A percentile compares a stretch with the other conserved stretches of the same genome.
These are phyloP conservation scores for Papilio helenus DNA, from an alignment of 1,140 invertebrate species.

Conservation along the genomic window DNA sequence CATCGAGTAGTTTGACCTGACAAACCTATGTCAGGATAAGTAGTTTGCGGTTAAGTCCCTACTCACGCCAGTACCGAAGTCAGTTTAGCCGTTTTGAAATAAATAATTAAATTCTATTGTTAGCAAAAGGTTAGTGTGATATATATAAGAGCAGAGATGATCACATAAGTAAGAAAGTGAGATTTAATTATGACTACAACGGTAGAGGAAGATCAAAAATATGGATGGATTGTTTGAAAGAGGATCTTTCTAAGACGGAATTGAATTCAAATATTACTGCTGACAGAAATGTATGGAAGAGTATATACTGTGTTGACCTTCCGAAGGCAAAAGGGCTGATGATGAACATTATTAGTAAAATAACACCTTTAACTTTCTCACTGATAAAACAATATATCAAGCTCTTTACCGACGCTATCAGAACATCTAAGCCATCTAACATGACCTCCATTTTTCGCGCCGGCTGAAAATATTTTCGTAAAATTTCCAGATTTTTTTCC, in stretches of 20 bases:
- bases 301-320: background rate
- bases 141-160: background rate
- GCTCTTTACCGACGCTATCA: conserved; percentile 26
- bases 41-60: background rate
- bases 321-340: background rate
- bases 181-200: no score
- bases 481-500: conserved; percentile 38
- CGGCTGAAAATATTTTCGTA: conserved; percentile 34
- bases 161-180: background rate
- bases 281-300: background rate
- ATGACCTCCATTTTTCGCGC: conserved; percentile 39
- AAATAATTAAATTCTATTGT: background rate
- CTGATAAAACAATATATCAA: conserved; percentile 17
- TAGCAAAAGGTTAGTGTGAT: background rate
- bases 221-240: background rate
- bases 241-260: background rate
- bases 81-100: background rate
- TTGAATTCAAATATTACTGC: background rate
- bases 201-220: background rate
- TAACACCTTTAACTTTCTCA: background rate
- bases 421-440: conserved; percentile 28
- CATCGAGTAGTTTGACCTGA: background rate
- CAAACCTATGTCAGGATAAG: background rate
- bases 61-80: background rate
- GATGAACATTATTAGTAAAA: background rate